Conservation (phyloP, 2,113 vertebrate species). For the Protobothrops flavoviridis region DNA sequence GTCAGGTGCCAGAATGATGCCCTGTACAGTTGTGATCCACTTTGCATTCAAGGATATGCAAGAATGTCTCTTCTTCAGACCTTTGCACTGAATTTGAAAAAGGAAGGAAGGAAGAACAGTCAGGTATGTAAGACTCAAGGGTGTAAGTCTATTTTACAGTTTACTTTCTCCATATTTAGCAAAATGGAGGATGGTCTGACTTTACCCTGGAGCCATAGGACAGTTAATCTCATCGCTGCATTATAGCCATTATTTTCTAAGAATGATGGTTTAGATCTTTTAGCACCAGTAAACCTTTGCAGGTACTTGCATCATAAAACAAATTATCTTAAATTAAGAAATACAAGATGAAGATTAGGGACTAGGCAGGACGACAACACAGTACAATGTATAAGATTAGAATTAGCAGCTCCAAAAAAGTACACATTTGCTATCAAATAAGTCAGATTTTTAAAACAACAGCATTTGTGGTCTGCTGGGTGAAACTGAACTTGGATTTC, state of each 20-base stretch:
- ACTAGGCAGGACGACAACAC: neutral
- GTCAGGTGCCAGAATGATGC: neutral
- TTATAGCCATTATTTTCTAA: neutral
- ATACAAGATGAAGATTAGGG: neutral
- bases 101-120: neutral
- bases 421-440: neutral
- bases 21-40: neutral
- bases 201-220: neutral
- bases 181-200: neutral
- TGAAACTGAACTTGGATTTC: neutral
- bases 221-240: neutral
- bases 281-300: neutral
- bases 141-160: neutral
- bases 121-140: neutral
- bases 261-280: neutral
- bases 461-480: neutral
- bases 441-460: neutral
- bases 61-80: neutral
- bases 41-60: neutral
- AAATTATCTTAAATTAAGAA: neutral
- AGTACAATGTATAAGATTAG: neutral
- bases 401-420: neutral
- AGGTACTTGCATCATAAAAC: neutral
- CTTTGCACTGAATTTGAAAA: neutral
- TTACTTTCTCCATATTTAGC: neutral